Conservation (phyloP, 64 coral and sea anemone genomes). For the Actinia tenebrosa region DNA sequence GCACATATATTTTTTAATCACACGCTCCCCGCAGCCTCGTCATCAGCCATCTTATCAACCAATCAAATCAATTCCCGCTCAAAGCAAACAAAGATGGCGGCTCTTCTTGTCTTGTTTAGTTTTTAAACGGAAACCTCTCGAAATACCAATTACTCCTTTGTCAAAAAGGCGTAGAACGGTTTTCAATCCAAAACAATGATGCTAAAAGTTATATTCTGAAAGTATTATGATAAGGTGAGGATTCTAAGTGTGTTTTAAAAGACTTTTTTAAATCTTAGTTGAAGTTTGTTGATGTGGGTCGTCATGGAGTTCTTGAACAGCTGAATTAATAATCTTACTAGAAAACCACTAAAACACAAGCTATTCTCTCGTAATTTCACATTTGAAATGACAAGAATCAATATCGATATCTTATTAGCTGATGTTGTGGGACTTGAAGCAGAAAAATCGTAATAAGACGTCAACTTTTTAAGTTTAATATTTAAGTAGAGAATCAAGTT, state of each 20-base stretch:
- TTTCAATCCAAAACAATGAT: not conserved
- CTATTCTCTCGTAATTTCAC: not conserved
- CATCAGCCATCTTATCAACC: not conserved
- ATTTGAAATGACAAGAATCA: not conserved
- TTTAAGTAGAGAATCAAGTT: not conserved
- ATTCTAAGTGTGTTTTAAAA: not conserved
- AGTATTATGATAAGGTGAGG: not conserved
- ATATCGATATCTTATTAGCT: not conserved
- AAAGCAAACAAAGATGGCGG: conserved; percentile 13
- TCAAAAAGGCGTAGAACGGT: not conserved
- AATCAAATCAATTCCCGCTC: not conserved
- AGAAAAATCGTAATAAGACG: not conserved
- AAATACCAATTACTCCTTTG: conserved; percentile 2
- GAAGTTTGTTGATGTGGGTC: not conserved
- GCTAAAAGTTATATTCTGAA: not conserved
- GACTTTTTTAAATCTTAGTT: not conserved
- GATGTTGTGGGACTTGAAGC: not conserved
- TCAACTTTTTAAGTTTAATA: not conserved
- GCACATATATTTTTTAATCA: not conserved
- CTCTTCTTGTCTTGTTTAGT: not conserved
- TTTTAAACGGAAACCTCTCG: conserved; percentile 4
- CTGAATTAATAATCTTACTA: not conserved
- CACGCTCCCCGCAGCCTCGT: not conserved
- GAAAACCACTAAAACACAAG: not conserved
- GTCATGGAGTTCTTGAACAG: not conserved